Evolutionary conservation across 1,140 invertebrate genomes (phyloP), one percentile per base, ranked within the genome.

Genomic region (Zaprionus nigranus): DNA sequence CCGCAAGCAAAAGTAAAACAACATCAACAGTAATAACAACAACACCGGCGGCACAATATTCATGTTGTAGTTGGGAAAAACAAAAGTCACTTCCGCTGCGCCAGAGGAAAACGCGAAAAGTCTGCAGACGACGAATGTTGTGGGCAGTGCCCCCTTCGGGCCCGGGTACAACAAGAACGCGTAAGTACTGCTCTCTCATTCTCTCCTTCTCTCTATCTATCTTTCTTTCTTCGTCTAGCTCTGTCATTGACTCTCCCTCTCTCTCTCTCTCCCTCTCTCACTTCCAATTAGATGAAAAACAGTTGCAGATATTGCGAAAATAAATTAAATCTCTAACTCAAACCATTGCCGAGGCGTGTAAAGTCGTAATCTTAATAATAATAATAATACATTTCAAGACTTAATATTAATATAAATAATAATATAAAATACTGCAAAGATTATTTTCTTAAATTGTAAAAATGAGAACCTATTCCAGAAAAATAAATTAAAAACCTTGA

Each of bases 41-140:
- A 80, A 70, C 57, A 69, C 78, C 75, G 78, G 78, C 85, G 82
- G 85, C 87, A 79, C 64, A 82, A 91, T 82, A 91, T 90, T 90
- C 79, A 91, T 86, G 81, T 78, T 81, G 67, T 40, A 83, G 60
- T 30, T 34, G 57, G 38, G 60, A 61, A 75, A 90, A 90, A 90
- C 82, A 84, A 90, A 90, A 90, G 86, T 90, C 86, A 90, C 86
- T 90, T 90, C 86, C 86, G 86, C 57, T 71, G 87, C 73, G 71
- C 75, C 74, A 79, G 78, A 90, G 81, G 75, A 88, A 87, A 87
- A 84, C 81, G 84, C 85, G 81, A 90, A 87, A 87, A 88, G 85
- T 87, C 85, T 84, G 75, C 73, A 75, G 73, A 75, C 72, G 46
- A 54, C 60, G 67, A 30, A 36, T 36, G 61, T 65, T 56, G 71